Percentiles rank a stretch among this genome's conserved stretches.
These are phyloP conservation scores for Abrostola triplasia DNA, from an alignment of 2,888 invertebrate species.

Conservation along the genomic window DNA sequence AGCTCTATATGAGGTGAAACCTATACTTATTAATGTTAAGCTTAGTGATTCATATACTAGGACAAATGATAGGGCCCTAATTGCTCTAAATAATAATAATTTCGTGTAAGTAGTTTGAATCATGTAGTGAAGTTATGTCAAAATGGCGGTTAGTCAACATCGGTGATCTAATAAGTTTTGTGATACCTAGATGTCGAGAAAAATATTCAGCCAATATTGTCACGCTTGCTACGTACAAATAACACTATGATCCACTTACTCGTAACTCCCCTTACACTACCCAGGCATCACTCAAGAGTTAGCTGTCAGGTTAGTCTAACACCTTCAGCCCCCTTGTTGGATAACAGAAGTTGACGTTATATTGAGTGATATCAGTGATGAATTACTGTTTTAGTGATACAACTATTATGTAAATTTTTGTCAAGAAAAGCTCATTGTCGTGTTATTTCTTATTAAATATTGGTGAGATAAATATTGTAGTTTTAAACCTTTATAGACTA, in stretches of 20 bases:
- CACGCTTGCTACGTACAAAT: not conserved
- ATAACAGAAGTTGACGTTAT: too few species aligned
- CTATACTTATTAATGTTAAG: not conserved
- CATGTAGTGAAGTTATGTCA: constrained; percentile 4
- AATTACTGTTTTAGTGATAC: too few species aligned
- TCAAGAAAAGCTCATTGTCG: too few species aligned
- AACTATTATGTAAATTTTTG: too few species aligned
- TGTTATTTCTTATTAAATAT: too few species aligned
- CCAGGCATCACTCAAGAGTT: not conserved
- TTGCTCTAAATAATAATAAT: not conserved
- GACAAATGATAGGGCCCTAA: not conserved
- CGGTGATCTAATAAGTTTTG: not conserved
- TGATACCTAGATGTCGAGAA: not conserved
- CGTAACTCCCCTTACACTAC: not conserved
- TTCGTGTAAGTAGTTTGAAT: not conserved
- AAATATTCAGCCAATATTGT: not conserved
- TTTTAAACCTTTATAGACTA: too few species aligned
- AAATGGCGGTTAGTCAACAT: constrained; percentile 1
- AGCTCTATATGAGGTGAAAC: not conserved
- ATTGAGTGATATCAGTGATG: too few species aligned
- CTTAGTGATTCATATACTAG: not conserved
- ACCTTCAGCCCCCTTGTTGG: not conserved
- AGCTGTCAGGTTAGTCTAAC: not conserved
- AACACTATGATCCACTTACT: not conserved
- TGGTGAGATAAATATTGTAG: too few species aligned